phyloP scores from a whole-genome alignment of 2,797 vertebrate genomes.

The Coilia nasus region DNA sequence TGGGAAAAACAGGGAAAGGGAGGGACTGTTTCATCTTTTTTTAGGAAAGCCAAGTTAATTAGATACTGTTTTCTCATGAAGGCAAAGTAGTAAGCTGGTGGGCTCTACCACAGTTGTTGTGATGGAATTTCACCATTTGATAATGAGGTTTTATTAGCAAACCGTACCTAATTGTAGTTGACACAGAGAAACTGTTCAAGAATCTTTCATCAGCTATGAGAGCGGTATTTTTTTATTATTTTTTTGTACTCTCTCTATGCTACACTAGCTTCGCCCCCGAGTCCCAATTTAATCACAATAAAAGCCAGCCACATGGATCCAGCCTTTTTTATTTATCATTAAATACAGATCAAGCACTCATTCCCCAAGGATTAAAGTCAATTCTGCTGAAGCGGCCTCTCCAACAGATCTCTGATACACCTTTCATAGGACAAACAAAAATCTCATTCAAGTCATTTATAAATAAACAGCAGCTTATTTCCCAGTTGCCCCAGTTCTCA shows the following conservation, averaged over 20 bases:
- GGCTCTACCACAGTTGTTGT: not conserved
- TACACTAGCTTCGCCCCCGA: constrained; percentile 49
- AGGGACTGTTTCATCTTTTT: constrained; percentile 45
- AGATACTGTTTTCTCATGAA: constrained; percentile 43
- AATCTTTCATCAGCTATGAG: constrained; percentile 31
- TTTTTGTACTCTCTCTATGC: constrained; percentile 39
- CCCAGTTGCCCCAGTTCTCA: constrained; percentile 61
- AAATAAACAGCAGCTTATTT: constrained; percentile 74
- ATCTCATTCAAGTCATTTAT: constrained; percentile 75
- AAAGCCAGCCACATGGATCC: constrained; percentile 30
- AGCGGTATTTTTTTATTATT: not conserved
- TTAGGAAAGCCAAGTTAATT: constrained; percentile 52
- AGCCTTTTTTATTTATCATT: constrained; percentile 54
- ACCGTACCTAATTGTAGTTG: constrained; percentile 53
- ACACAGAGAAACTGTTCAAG: constrained; percentile 48
- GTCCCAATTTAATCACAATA: constrained; percentile 51
- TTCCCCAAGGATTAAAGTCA: constrained; percentile 46
- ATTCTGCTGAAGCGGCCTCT: constrained; percentile 34
- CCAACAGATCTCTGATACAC: constrained; percentile 29
- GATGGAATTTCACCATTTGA: constrained; percentile 38
- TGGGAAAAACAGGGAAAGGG: constrained; percentile 13
- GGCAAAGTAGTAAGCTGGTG: constrained; percentile 35
- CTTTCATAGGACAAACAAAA: constrained; percentile 63
- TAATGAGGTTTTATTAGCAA: constrained; percentile 60
- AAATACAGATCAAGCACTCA: constrained; percentile 51